Conservation (phyloP, 2,797 vertebrate genomes). For the Spinus olivaceus region DNA sequence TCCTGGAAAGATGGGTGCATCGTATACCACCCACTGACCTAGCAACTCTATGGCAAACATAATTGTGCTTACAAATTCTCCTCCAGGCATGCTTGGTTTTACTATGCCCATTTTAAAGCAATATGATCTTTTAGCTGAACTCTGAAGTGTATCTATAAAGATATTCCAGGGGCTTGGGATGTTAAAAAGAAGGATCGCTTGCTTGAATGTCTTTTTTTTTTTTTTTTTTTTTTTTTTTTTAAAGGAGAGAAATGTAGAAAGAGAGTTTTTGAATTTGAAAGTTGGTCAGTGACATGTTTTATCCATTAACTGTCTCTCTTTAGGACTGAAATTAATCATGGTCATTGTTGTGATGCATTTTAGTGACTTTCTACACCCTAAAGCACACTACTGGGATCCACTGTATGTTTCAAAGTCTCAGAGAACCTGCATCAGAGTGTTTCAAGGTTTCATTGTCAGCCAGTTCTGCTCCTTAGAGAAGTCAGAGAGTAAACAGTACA, state of each 20-base stretch:
- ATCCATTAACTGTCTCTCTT: neutral
- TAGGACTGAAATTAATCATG: neutral
- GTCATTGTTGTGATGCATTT: neutral
- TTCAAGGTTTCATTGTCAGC: neutral
- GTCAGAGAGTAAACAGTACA: neutral
- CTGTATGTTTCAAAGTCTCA: neutral
- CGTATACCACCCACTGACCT: conserved; percentile 66
- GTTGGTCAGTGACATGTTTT: neutral
- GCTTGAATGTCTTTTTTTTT: neutral
- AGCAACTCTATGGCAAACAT: conserved; percentile 39
- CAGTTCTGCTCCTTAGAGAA: neutral
- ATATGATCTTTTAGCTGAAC: conserved; percentile 57
- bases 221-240: neutral
- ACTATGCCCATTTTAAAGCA: conserved; percentile 65
- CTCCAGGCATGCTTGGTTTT: conserved; percentile 64
- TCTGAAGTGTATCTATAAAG: conserved; percentile 44
- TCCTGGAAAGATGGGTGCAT: conserved; percentile 71
- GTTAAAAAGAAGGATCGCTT: conserved; percentile 10
- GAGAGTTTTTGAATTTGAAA: neutral
- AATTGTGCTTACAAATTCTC: conserved; percentile 52
- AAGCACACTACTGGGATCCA: neutral
- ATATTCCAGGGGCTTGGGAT: neutral
- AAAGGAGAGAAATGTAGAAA: neutral
- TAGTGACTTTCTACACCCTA: neutral
- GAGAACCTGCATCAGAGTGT: neutral